These are phyloP conservation scores for Notechis scutatus DNA, from an alignment of 2,113 vertebrate species.

Conservation along the genomic window DNA sequence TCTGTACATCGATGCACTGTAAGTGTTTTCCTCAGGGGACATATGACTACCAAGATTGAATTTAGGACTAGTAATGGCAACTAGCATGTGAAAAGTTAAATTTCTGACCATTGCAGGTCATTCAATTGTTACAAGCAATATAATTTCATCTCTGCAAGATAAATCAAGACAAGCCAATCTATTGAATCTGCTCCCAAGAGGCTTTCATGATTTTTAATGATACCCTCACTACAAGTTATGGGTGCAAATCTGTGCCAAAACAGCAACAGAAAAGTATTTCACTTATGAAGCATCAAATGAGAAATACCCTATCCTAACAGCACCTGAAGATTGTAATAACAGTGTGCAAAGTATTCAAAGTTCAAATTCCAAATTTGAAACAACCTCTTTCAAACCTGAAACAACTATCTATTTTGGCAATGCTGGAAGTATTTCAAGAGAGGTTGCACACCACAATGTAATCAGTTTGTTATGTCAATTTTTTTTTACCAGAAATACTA, in stretches of 20 bases:
- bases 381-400: background rate
- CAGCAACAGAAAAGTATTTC: background rate
- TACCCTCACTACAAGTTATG: background rate
- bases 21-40: background rate
- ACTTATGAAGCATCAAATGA: background rate
- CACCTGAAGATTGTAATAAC: background rate
- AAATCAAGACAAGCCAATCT: background rate
- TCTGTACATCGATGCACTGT: background rate
- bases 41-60: background rate
- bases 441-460: background rate
- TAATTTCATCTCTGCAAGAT: background rate
- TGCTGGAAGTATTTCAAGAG: background rate
- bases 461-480: background rate
- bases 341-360: background rate
- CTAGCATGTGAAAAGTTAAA: background rate
- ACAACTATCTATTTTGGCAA: background rate
- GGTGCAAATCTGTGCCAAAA: constrained; percentile 9
- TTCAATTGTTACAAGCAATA: background rate
- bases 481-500: background rate
- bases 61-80: background rate
- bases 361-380: background rate
- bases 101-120: background rate
- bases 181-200: background rate
- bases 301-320: background rate
- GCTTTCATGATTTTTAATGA: constrained; percentile 1